Evolutionary conservation across 1,140 invertebrate genomes (phyloP).

Genomic region (Telenomus remus): DNA sequence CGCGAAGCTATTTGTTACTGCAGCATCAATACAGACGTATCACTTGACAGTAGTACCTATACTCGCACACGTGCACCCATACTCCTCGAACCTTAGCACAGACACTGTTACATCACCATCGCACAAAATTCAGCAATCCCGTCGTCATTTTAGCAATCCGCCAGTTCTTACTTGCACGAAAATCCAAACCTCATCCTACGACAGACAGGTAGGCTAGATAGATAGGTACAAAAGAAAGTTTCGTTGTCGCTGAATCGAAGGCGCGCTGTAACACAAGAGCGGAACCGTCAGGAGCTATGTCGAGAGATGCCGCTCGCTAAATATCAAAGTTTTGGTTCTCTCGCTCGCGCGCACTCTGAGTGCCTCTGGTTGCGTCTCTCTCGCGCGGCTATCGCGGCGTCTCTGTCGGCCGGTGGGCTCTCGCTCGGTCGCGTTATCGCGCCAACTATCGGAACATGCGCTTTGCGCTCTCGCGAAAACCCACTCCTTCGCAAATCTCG

Average conservation of each 20-base stretch:
- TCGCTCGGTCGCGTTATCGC: constrained; percentile 26
- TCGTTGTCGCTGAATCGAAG: constrained; percentile 43
- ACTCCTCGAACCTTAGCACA: constrained; percentile 19
- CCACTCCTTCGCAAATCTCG: constrained; percentile 29
- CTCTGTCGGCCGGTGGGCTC: constrained; percentile 4
- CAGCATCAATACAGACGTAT: constrained; percentile 41
- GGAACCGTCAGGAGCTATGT: constrained; percentile 52
- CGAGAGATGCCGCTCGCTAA: constrained; percentile 61
- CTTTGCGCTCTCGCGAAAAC: constrained; percentile 56
- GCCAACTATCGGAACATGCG: constrained; percentile 43
- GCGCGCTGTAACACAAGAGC: constrained; percentile 42
- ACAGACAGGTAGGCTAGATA: not conserved
- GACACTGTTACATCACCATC: constrained; percentile 42
- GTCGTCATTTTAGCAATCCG: not conserved
- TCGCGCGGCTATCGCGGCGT: not conserved
- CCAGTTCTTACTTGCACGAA: not conserved
- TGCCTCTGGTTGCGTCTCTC: not conserved
- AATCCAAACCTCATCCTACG: not conserved
- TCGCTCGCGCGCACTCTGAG: constrained; percentile 14
- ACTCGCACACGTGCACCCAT: constrained; percentile 31
- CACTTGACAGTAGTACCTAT: constrained; percentile 26
- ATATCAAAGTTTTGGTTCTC: constrained; percentile 70
- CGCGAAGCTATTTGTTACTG: constrained; percentile 36
- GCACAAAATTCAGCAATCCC: constrained; percentile 27
- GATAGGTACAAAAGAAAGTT: constrained; percentile 12